These are phyloP conservation scores for Monopis laevigella DNA, from an alignment of 2,888 invertebrate species.

Conservation along the genomic window DNA sequence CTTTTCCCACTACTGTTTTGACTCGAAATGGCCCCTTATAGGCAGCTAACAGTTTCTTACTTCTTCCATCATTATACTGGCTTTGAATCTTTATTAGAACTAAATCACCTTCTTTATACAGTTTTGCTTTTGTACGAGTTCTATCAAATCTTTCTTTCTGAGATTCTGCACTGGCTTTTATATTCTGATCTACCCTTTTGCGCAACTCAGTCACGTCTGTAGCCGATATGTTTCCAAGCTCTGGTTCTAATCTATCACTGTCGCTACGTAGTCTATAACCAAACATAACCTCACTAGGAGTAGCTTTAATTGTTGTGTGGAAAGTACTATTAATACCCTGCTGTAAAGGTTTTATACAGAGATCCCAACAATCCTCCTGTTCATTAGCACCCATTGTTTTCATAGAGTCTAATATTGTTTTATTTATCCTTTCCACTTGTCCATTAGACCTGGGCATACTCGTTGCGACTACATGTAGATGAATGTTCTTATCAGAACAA, in stretches of 20 bases:
- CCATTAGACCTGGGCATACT: no score
- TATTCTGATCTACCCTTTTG: constrained; percentile 2
- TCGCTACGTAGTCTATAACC: constrained; percentile 18
- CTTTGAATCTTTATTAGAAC: constrained; percentile 12
- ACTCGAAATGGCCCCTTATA: constrained; percentile 20
- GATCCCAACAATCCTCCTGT: constrained; percentile 25
- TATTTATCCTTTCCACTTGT: no score
- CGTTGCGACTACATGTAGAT: no score
- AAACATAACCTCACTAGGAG: constrained; percentile 24
- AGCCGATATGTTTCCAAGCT: constrained; percentile 6
- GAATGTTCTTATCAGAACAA: no score
- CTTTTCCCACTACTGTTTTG: constrained; percentile 16
- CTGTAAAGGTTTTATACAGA: constrained; percentile 22
- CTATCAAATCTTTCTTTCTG: constrained; percentile 11
- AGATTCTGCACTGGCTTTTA: background rate
- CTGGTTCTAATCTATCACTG: constrained; percentile 15
- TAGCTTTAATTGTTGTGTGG: constrained; percentile 22
- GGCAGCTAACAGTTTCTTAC: constrained; percentile 19
- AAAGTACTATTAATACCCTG: constrained; percentile 26
- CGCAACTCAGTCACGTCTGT: constrained; percentile 9
- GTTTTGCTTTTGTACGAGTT: background rate
- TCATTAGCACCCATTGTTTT: no score
- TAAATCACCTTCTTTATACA: constrained; percentile 6
- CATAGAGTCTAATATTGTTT: no score
- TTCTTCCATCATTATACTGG: constrained; percentile 13